Evolutionary conservation across 2,113 vertebrate species (phyloP), one percentile per base, ranked within the genome.

Genomic region (Desmodus rotundus): DNA sequence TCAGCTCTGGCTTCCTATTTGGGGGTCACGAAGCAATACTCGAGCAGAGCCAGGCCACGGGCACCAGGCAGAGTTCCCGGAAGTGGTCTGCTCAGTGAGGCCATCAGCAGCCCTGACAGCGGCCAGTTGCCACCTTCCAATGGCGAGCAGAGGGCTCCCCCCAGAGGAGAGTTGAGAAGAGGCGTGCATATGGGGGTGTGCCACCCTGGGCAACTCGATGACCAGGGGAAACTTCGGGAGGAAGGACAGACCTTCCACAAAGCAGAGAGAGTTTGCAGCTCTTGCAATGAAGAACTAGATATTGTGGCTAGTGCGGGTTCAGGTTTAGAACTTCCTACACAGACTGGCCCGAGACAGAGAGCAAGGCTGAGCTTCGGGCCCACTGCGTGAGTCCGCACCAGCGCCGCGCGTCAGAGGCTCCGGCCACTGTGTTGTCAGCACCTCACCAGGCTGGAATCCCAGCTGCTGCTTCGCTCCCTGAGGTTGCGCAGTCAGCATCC

Each of bases 401-500:
- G 15, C 0, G 38, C 19, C 65, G 54, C 2, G 0, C 5, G 54
- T 76, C 88, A 36, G 72, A 3, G 0, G 26, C 78, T 52, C 63
- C 11, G 41, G 20, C 84, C 70, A 0, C 3, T 12, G 15, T n/a
- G 8, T 13, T 1, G 54, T 68, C 91, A 68, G 85, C 54, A 17
- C 61, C 56, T n/a, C 2, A 1, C 19, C 8, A 16, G 47, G 38
- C 74, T 9, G 43, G 78, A 56, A 11, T 14, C 90, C 85, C 94
- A 97, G 92, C 65, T 89, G 70, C 90, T 63, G 76, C 93, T 3
- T 50, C 17, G 0, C 14, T 72, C 43, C 0, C 83, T n/a, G 50
- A 61, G 43, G 74, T 33, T 70, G 92, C 89, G 4, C 36, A 58
- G 93, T 81, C 77, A 84, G 96, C 97, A 93, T 61, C 77, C 91